Evolutionary conservation across 2,888 invertebrate species (phyloP), one percentile per base, ranked within the genome.

Genomic region (Pteria penguin): DNA sequence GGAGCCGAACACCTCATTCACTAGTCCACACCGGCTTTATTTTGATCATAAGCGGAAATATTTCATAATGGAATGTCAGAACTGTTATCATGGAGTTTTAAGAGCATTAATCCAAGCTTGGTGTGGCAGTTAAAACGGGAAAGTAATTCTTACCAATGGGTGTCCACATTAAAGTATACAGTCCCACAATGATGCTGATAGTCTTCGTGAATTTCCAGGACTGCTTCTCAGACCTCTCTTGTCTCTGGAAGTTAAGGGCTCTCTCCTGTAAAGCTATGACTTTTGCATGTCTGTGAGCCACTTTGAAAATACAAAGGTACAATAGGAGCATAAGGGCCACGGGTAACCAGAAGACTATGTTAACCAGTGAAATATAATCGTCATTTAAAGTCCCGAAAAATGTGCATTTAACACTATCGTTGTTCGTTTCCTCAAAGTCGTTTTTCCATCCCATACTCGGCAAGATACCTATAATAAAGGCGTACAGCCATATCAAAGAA

Each of bases 181-280:
- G 69, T 26, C 86, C 86, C 58, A 86, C 77, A 18, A 86, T 79
- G 14, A 81, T 79, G 52, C 79, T 78, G 11, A 86, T 80, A 22
- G 83, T 86, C 68, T 86, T 86, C 11, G 86, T 84, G 27, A 82
- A 82, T 52, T 82, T 79, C 84, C 82, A 83, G 4, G 86, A 83
- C 18, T 75, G 71, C 70, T 78, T 75, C 54, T 82, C 77, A 54
- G 72, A 72, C 4, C 27, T 3, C 26, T 24, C 24, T 29, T 55
- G 29, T n/a, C 29, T 4, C 26, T 29, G 31, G 1, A 8, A 27
- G 33, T 58, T 27, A 8, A n/a, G 18, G 27, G 24, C 66, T 31
- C 52, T 62, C 52, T 80, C 74, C 55, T 84, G 82, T n/a, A 62
- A 52, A 14, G 31, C 70, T 55, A 86, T 86, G n/a, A 67, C 73